Percentiles rank a stretch among this genome's conserved stretches.
phyloP scores from a whole-genome alignment of 2,888 invertebrate species.

The Eurytoma adleriae region DNA sequence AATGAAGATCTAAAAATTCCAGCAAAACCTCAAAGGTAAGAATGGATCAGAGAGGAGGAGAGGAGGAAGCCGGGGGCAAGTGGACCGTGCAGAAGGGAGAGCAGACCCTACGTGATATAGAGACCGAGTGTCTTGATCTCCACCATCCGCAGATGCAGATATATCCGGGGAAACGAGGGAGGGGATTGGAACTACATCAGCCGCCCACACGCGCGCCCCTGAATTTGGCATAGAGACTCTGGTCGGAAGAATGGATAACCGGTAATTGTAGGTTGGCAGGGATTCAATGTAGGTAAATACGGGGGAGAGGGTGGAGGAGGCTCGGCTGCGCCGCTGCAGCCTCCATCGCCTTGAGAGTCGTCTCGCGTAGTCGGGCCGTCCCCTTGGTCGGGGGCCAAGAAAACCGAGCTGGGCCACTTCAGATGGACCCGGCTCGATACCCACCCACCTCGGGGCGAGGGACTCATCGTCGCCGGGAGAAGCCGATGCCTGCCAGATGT shows the following conservation, averaged over 20 bases:
- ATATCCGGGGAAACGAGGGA: slow-evolving; percentile 63
- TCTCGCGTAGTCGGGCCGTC: slow-evolving; percentile 56
- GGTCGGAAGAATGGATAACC: slow-evolving; percentile 72
- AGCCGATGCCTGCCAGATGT: slow-evolving; percentile 40
- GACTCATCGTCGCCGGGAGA: slow-evolving; percentile 9
- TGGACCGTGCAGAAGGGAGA: neutral
- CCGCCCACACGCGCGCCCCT: slow-evolving; percentile 59
- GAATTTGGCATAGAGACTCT: slow-evolving; percentile 68
- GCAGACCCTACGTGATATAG: neutral
- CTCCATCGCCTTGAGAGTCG: slow-evolving; percentile 22
- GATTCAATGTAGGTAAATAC: slow-evolving; percentile 76
- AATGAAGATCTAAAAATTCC: too few species aligned
- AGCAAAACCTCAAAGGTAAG: neutral
- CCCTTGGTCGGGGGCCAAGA: slow-evolving; percentile 74
- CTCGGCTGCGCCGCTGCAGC: slow-evolving; percentile 16
- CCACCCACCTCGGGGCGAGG: slow-evolving; percentile 54
- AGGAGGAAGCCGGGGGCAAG: neutral
- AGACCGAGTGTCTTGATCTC: neutral
- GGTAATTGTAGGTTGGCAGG: slow-evolving; percentile 76
- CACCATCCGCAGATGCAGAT: slow-evolving; percentile 42
- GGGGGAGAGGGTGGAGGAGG: slow-evolving; percentile 60
- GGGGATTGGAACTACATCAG: slow-evolving; percentile 61
- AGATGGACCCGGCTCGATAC: slow-evolving; percentile 71
- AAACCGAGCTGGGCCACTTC: slow-evolving; percentile 63
- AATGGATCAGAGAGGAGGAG: neutral